Conservation (phyloP, 2,888 invertebrate genomes). For the Campopleginae sp. region DNA sequence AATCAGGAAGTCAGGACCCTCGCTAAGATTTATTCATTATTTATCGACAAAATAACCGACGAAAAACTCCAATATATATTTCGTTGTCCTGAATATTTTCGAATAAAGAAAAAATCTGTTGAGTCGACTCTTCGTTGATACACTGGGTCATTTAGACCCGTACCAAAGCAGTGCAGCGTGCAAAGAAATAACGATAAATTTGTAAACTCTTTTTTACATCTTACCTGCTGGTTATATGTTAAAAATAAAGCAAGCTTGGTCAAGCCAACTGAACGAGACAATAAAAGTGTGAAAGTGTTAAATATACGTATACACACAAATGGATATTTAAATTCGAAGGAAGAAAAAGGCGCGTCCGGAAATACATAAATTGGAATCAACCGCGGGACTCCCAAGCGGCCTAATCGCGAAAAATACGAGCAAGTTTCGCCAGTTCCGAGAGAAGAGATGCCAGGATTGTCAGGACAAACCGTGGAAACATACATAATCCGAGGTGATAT, state of each 20-base stretch:
- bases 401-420: conserved; percentile 81
- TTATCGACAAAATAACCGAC: neutral
- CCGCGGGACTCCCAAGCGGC: conserved; percentile 74
- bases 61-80: too few species aligned
- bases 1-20: neutral
- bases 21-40: neutral
- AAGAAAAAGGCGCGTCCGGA: conserved; percentile 70
- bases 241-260: neutral
- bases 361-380: conserved; percentile 82
- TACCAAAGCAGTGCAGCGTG: too few species aligned
- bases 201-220: neutral
- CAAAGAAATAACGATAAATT: neutral
- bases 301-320: neutral
- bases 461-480: conserved; percentile 72
- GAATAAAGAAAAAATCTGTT: too few species aligned
- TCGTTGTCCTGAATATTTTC: neutral
- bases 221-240: neutral
- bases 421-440: conserved; percentile 68
- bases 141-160: too few species aligned
- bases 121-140: too few species aligned
- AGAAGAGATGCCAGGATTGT: conserved; percentile 23
- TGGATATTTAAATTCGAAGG: neutral
- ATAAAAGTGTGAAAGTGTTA: conserved; percentile 27
- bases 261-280: conserved; percentile 17
- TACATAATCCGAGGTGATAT: conserved; percentile 76